A percentile compares a stretch with the other conserved stretches of the same genome.
Evolutionary conservation across 1,140 invertebrate genomes (phyloP).

Genomic region (Meloidogyne exigua): DNA sequence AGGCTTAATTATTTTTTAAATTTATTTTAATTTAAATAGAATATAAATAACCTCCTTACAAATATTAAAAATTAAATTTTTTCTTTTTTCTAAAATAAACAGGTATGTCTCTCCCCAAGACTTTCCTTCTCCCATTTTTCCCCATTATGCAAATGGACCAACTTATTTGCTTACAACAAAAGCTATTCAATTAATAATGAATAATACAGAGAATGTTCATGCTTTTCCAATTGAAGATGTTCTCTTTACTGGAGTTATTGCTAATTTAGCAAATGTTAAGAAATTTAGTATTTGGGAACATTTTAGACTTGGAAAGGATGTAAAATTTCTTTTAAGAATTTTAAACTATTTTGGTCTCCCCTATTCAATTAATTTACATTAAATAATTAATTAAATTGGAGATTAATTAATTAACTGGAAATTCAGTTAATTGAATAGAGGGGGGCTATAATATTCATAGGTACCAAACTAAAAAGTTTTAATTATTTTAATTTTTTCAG

Average conservation of each 20-base stretch:
- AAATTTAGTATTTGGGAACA: slow-evolving; percentile 27
- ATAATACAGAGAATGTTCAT: neutral
- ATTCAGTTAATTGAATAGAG: no score
- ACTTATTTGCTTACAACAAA: slow-evolving; percentile 23
- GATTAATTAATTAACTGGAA: no score
- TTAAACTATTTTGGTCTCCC: neutral
- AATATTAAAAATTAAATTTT: slow-evolving; percentile 13
- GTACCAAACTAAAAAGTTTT: neutral
- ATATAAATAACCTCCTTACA: no score
- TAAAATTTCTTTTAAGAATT: no score
- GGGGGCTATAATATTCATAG: no score
- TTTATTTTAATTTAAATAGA: no score
- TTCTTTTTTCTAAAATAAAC: neutral
- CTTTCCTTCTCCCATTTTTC: slow-evolving; percentile 3
- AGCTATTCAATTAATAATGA: slow-evolving; percentile 21
- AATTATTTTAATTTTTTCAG: neutral
- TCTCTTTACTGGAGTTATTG: slow-evolving; percentile 25
- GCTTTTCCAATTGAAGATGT: slow-evolving; percentile 25
- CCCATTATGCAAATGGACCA: slow-evolving; percentile 24
- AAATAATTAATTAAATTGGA: no score
- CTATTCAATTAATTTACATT: no score
- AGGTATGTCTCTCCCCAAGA: slow-evolving; percentile 26
- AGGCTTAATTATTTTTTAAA: no score
- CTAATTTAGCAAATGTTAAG: slow-evolving; percentile 17
- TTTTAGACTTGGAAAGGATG: slow-evolving; percentile 24